Evolutionary conservation across 2,113 vertebrate genomes (phyloP).

Genomic region (Origma solitaria): DNA sequence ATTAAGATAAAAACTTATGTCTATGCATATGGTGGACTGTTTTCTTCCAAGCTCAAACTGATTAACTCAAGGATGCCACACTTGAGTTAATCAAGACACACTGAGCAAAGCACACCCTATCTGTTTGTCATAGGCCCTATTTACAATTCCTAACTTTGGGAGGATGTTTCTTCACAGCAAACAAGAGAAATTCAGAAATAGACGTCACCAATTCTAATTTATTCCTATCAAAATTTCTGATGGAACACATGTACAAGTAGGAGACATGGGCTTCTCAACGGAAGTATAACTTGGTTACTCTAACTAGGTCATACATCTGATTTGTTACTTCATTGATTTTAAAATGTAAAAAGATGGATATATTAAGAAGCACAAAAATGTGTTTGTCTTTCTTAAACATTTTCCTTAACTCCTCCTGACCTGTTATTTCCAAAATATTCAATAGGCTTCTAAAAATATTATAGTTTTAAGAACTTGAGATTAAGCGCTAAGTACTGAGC

Average conservation of each 20-base stretch:
- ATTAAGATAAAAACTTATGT: slow-evolving; percentile 61
- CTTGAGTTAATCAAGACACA: neutral
- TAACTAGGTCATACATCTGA: neutral
- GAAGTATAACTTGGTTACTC: neutral
- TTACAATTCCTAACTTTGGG: neutral
- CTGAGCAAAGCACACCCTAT: neutral
- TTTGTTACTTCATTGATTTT: neutral
- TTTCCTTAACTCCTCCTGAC: neutral
- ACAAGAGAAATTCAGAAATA: neutral
- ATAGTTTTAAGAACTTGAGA: neutral
- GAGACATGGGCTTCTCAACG: neutral
- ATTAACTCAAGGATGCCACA: slow-evolving; percentile 14
- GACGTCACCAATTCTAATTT: neutral
- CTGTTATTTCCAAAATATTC: neutral
- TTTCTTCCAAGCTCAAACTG: slow-evolving; percentile 46
- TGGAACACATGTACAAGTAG: neutral
- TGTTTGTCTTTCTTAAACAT: neutral
- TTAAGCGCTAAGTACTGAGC: neutral
- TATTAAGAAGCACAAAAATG: neutral
- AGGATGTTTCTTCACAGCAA: neutral
- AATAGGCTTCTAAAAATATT: neutral
- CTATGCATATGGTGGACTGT: slow-evolving; percentile 47
- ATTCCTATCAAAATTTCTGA: neutral
- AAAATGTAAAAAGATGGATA: neutral
- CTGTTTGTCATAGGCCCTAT: neutral